phyloP scores from a whole-genome alignment of 2,888 invertebrate genomes.

The Aphodius sticticus region DNA sequence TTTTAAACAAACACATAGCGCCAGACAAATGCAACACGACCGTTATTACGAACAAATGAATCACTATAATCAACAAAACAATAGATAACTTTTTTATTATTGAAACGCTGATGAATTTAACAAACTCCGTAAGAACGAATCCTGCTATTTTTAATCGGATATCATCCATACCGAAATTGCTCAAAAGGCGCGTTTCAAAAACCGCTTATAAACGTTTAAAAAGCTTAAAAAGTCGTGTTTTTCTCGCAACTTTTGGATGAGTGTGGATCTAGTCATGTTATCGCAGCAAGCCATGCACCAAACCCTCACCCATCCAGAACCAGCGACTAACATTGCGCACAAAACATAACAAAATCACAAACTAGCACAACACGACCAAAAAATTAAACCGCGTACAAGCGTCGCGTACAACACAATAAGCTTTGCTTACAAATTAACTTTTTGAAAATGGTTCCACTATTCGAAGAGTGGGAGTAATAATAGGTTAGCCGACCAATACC shows the following conservation, averaged over 20 bases:
- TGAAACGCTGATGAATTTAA: constrained; percentile 23
- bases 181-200: background rate
- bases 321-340: constrained; percentile 45
- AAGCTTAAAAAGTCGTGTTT: background rate
- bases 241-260: constrained; percentile 70
- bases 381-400: constrained; percentile 23
- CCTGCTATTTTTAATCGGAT: background rate
- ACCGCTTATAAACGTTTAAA: too few relatives aligned
- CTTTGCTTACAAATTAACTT: constrained; percentile 45
- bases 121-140: constrained; percentile 32
- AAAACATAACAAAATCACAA: constrained; percentile 9
- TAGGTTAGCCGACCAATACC: constrained; percentile 37
- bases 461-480: constrained; percentile 43
- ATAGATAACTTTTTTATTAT: background rate
- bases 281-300: constrained; percentile 70
- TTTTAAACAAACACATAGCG: constrained; percentile 11
- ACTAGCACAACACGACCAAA: background rate
- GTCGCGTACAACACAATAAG: constrained; percentile 39
- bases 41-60: constrained; percentile 14
- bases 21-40: background rate
- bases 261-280: constrained; percentile 83
- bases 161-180: constrained; percentile 14
- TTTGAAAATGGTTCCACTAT: constrained; percentile 49
- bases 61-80: background rate
- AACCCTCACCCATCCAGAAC: constrained; percentile 79